These are phyloP conservation scores for Molossus alvarezi DNA, from an alignment of 2,797 vertebrate genomes.

Conservation along the genomic window DNA sequence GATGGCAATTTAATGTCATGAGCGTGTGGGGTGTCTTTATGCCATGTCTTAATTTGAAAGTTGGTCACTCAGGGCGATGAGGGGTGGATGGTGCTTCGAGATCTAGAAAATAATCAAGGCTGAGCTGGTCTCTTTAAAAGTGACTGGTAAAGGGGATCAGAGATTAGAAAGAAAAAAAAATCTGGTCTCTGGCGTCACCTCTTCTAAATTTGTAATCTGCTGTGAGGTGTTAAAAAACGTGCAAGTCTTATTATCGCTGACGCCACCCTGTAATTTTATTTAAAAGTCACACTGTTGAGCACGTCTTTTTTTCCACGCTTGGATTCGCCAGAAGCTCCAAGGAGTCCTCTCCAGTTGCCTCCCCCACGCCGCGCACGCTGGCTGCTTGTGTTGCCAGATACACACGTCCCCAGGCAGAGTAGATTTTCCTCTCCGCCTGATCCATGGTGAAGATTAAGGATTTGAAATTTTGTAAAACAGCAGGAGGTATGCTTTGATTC, in stretches of 20 bases:
- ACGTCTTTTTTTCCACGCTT: not conserved
- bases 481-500: conserved; percentile 18
- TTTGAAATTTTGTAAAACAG: conserved; percentile 4
- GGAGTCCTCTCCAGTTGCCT: conserved; percentile 46
- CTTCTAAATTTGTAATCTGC: conserved; percentile 36
- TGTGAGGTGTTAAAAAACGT: conserved; percentile 22
- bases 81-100: not conserved
- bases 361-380: conserved; percentile 65
- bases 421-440: not conserved
- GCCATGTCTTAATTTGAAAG: not conserved
- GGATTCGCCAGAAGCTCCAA: conserved; percentile 35
- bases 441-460: not conserved
- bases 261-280: conserved; percentile 48
- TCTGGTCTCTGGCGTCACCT: not conserved
- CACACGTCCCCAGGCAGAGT: not conserved
- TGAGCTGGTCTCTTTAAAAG: not conserved
- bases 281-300: conserved; percentile 54
- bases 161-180: conserved; percentile 23
- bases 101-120: not conserved
- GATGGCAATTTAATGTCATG: not conserved
- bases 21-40: not conserved
- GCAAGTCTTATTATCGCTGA: not conserved
- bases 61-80: not conserved
- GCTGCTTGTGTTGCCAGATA: conserved; percentile 29
- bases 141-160: conserved; percentile 5